Base-by-base conservation (phyloP, 1,140 invertebrate genomes). In the Schlechtendalia chinensis region DNA sequence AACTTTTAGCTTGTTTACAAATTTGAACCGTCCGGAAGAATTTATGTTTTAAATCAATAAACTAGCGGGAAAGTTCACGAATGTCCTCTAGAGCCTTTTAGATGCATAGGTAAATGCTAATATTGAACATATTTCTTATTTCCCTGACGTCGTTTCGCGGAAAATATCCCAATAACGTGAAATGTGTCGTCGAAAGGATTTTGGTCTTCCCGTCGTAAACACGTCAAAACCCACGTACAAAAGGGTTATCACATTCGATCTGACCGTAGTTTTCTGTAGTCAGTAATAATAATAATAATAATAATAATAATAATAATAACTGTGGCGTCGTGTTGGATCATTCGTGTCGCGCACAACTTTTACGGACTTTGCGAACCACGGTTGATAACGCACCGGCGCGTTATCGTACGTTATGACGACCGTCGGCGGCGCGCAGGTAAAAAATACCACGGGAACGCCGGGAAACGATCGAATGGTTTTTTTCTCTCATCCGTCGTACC, bases 391-490 rank as follows among this genome's bases (percentile, higher is more conserved):
- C n/a, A n/a, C n/a, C n/a, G n/a, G n/a, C n/a, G n/a, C n/a, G n/a
- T n/a, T n/a, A n/a, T n/a, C n/a, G n/a, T n/a, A n/a, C n/a, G n/a
- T n/a, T n/a, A n/a, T n/a, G n/a, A n/a, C n/a, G n/a, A n/a, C n/a
- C 27, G 27, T 1, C 14, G 0, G 14, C 58, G 17, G 14, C 8
- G 17, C 61, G 14, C n/a, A 14, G 32, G 63, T 45, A 65, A n/a
- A 65, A 65, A 65, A 5, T 12, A 65, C 10, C n/a, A n/a, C n/a
- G n/a, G n/a, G n/a, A n/a, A n/a, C n/a, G n/a, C n/a, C n/a, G n/a
- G n/a, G n/a, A 50, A 27, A 47, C 50, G 24, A 69, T 69, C 45
- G 14, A 50, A 69, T 50, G 45, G 22, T 69, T 69, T 69, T 50
- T 50, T 50, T 50, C 12, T 12, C 5, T 50, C 12, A 1, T 12